Percentiles rank a stretch among this genome's conserved stretches.
These are phyloP conservation scores for Artibeus lituratus DNA, from an alignment of 2,797 vertebrate species.

Conservation along the genomic window DNA sequence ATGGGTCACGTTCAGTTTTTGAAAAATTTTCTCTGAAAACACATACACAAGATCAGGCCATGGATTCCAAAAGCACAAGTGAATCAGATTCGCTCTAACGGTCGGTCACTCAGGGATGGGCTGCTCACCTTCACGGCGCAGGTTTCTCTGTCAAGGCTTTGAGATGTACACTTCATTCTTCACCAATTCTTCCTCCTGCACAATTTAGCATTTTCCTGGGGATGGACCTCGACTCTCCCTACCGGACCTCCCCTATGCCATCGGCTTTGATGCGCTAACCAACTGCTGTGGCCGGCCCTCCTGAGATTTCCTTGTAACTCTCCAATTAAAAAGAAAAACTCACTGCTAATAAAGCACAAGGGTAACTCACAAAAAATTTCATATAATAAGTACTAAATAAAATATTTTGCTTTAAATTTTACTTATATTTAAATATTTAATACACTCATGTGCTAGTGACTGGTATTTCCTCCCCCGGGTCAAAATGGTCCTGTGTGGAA, in stretches of 20 bases:
- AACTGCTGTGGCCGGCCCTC: neutral
- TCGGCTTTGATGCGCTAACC: neutral
- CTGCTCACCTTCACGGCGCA: neutral
- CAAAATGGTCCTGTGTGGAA: neutral
- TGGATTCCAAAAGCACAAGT: neutral
- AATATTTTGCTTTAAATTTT: neutral
- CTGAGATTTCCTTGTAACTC: neutral
- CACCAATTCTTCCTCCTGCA: neutral
- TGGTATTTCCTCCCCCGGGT: neutral
- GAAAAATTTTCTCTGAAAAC: neutral
- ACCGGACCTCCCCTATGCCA: neutral
- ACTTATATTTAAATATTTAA: neutral
- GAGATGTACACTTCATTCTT: neutral
- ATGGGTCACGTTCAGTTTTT: neutral
- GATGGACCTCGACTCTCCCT: neutral
- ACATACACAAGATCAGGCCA: neutral
- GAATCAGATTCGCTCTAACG: neutral
- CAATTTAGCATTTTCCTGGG: neutral
- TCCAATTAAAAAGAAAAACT: neutral
- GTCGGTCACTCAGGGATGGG: neutral
- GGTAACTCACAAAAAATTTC: neutral
- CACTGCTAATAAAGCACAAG: neutral
- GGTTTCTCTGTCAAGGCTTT: neutral
- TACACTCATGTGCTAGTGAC: neutral
- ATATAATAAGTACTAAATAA: neutral